Evolutionary conservation across 2,797 vertebrate species (phyloP).

Genomic region (Notolabrus celidotus): DNA sequence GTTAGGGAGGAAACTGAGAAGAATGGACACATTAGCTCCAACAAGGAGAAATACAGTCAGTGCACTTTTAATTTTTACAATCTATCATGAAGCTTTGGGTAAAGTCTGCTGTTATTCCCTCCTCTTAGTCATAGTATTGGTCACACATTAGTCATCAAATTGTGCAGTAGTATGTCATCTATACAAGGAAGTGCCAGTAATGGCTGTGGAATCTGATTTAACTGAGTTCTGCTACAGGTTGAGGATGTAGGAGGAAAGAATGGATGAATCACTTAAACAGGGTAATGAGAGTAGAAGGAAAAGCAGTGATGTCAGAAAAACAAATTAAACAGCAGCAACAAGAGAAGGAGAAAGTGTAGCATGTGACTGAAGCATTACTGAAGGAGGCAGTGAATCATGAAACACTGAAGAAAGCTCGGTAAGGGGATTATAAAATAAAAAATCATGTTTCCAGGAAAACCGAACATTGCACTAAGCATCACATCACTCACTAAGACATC

Average conservation of each 20-base stretch:
- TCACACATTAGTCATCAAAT: conserved; percentile 48
- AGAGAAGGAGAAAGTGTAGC: conserved; percentile 36
- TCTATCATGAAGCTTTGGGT: conserved; percentile 11
- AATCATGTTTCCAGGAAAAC: conserved; percentile 56
- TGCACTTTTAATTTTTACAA: conserved; percentile 2
- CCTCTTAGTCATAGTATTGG: conserved; percentile 25
- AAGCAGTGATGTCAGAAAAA: conserved; percentile 49
- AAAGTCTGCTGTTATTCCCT: background rate
- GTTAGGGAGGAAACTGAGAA: background rate
- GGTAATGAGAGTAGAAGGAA: conserved; percentile 22
- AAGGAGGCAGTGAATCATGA: conserved; percentile 55
- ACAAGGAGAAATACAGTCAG: conserved; percentile 12
- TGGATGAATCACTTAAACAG: conserved; percentile 63
- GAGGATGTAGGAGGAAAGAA: conserved; percentile 43
- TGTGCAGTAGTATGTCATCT: conserved; percentile 46
- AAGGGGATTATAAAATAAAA: conserved; percentile 28
- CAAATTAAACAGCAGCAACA: conserved; percentile 37
- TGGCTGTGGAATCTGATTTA: conserved; percentile 39
- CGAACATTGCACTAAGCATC: conserved; percentile 31
- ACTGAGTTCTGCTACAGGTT: conserved; percentile 25
- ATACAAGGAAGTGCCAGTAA: conserved; percentile 59
- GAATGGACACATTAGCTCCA: conserved; percentile 11
- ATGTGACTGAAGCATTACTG: conserved; percentile 16
- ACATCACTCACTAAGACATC: conserved; percentile 65
- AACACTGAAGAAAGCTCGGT: conserved; percentile 4